A percentile compares a stretch with the other conserved stretches of the same genome.
phyloP scores from a whole-genome alignment of 2,888 invertebrate species.

The Sinelater perroti region DNA sequence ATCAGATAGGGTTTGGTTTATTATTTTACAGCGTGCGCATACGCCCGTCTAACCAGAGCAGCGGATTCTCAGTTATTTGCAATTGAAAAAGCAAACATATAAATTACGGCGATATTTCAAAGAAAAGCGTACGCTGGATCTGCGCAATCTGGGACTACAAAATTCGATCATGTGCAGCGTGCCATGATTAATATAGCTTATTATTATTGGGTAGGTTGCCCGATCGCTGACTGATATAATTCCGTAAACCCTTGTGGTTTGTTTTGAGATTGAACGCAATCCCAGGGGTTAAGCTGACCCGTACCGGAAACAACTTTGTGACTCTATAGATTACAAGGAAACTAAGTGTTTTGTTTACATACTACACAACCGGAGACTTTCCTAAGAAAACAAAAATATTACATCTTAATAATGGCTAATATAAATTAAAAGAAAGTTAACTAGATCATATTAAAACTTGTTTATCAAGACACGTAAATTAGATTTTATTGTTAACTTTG shows the following conservation, averaged over 20 bases:
- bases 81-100: constrained; percentile 25
- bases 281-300: constrained; percentile 38
- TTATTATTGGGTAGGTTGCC: constrained; percentile 37
- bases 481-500: too few relatives aligned
- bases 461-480: too few relatives aligned
- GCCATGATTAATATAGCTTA: constrained; percentile 42
- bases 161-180: constrained; percentile 43
- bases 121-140: constrained; percentile 17
- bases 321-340: constrained; percentile 28
- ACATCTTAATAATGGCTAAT: too few relatives aligned
- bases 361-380: constrained; percentile 8
- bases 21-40: too few relatives aligned
- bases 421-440: too few relatives aligned
- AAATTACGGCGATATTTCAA: constrained; percentile 21
- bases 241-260: constrained; percentile 46
- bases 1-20: too few relatives aligned
- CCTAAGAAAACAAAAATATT: too few relatives aligned
- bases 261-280: constrained; percentile 47
- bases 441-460: too few relatives aligned
- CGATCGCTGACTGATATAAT: constrained; percentile 46
- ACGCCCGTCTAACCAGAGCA: too few relatives aligned
- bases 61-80: constrained; percentile 6
- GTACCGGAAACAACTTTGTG: constrained; percentile 34
- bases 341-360: constrained; percentile 28
- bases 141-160: constrained; percentile 24